Evolutionary conservation across 2,113 vertebrate genomes (phyloP).

Genomic region (Hiodon tergisus): DNA sequence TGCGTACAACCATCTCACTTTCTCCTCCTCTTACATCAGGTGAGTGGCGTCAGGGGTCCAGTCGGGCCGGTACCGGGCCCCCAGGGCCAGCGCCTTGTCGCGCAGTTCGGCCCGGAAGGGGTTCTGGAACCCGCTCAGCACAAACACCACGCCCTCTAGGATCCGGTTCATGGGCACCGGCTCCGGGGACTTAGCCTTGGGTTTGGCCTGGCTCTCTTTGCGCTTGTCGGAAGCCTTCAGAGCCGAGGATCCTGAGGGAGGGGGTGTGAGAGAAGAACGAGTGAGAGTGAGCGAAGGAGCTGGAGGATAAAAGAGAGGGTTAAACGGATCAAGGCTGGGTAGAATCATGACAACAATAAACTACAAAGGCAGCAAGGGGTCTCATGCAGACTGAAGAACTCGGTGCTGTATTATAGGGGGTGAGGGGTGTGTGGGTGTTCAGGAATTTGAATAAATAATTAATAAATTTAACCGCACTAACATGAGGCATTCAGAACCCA

Average conservation of each 20-base stretch:
- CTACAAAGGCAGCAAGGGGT: too few species aligned
- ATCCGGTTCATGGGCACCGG: slow-evolving; percentile 56
- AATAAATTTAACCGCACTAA: too few species aligned
- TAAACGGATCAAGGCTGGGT: too few species aligned
- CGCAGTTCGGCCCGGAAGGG: slow-evolving; percentile 80
- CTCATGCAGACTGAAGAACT: too few species aligned
- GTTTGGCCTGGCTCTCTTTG: slow-evolving; percentile 39
- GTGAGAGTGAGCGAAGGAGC: not conserved
- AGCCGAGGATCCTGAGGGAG: slow-evolving; percentile 37
- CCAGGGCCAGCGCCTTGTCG: slow-evolving; percentile 82
- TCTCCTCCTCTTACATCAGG: slow-evolving; percentile 70
- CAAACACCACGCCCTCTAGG: slow-evolving; percentile 78
- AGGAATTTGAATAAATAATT: too few species aligned
- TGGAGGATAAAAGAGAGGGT: too few species aligned
- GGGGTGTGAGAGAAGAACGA: not conserved
- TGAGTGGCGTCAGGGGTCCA: slow-evolving; percentile 81
- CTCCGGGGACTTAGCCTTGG: slow-evolving; percentile 37
- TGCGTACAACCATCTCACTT: not conserved
- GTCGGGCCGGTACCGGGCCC: slow-evolving; percentile 77
- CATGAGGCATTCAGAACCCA: too few species aligned
- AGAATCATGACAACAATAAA: too few species aligned
- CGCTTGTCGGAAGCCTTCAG: slow-evolving; percentile 47
- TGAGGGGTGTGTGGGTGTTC: too few species aligned
- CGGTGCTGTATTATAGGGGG: too few species aligned
- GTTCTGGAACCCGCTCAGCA: slow-evolving; percentile 88